Conservation (phyloP, 37 sponge, comb jelly and placozoan species). For the Corticium candelabrum region DNA sequence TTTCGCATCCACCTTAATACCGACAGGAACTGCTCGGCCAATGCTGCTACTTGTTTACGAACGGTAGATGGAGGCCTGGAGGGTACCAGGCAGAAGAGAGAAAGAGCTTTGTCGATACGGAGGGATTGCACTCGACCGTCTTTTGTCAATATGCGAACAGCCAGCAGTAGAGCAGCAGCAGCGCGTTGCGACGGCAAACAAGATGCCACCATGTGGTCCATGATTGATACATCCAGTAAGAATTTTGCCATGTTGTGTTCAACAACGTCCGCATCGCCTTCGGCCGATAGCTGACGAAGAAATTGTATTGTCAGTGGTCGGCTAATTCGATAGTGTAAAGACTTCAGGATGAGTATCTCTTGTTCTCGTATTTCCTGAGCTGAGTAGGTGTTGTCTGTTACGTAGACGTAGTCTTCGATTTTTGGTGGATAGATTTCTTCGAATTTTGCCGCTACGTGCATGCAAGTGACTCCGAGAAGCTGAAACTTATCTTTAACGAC, state of each 20-base stretch:
- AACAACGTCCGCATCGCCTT: constrained; percentile 17
- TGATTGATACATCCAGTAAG: constrained; percentile 49
- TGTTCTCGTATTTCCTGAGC: constrained; percentile 17
- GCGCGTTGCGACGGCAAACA: constrained; percentile 44
- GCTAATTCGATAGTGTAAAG: constrained; percentile 29
- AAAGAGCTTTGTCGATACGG: constrained; percentile 10
- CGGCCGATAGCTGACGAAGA: constrained; percentile 44
- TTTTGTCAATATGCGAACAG: constrained; percentile 6
- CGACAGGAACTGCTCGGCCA: background rate
- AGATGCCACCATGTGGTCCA: constrained; percentile 6
- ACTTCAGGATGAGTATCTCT: constrained; percentile 38
- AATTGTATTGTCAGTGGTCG: constrained; percentile 37
- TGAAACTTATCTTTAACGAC: constrained; percentile 37
- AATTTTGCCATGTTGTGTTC: constrained; percentile 71
- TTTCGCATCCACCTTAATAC: constrained; percentile 1
- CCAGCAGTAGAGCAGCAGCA: constrained; percentile 29
- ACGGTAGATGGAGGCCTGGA: no score
- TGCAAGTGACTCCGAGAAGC: constrained; percentile 45
- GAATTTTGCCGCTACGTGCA: constrained; percentile 57
- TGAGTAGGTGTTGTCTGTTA: constrained; percentile 48
- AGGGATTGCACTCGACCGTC: constrained; percentile 2
- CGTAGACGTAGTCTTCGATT: constrained; percentile 32
- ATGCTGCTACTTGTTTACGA: background rate
- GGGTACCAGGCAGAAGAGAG: no score
- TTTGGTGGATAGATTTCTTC: constrained; percentile 59